Evolutionary conservation across 2,113 vertebrate genomes (phyloP), one percentile per base, ranked within the genome.

Genomic region (Hymenochirus boettgeri): DNA sequence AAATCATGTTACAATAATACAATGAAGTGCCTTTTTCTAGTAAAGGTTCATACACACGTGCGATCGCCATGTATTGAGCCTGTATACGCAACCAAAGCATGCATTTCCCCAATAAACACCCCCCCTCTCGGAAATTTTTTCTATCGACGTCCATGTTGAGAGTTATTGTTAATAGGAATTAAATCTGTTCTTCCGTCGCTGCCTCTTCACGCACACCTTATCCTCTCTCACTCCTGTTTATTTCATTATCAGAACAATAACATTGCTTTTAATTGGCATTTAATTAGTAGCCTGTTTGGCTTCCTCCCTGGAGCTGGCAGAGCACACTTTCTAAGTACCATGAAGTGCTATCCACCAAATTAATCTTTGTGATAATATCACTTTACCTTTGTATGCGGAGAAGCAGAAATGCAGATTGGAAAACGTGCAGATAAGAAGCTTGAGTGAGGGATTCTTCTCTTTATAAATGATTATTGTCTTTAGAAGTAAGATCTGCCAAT

Each of bases 311-410:
- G 56, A 69, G 65, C 45, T 69, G 53, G 65, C 47, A 25, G 65
- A 59, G 65, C 24, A 57, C 57, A 69, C 52, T 69, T 69, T 69
- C 56, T 69, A 69, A 60, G 65, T 69, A 45, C 56, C 33, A 45
- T 69, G 56, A 53, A 69, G 65, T 69, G 57, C 57, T 53, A 69
- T 60, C 56, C 48, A 69, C 48, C 65, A 69, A 60, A 69, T 69
- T 69, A 69, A 60, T 69, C 65, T 60, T 65, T 69, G 56, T 69
- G 65, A 69, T 69, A 69, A 69, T 69, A 69, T 69, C 65, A 60
- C 65, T 67, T 69, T n/a, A 69, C 57, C 65, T 69, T 69, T 69
- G 65, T 69, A 60, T 42, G 65, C 54, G 29, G 55, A 19, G 45
- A 39, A 66, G 63, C 57, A 53, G 53, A 57, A 48, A 65, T 65